phyloP scores from a whole-genome alignment of 2,113 vertebrate species.

The Amblyopsis rosae region DNA sequence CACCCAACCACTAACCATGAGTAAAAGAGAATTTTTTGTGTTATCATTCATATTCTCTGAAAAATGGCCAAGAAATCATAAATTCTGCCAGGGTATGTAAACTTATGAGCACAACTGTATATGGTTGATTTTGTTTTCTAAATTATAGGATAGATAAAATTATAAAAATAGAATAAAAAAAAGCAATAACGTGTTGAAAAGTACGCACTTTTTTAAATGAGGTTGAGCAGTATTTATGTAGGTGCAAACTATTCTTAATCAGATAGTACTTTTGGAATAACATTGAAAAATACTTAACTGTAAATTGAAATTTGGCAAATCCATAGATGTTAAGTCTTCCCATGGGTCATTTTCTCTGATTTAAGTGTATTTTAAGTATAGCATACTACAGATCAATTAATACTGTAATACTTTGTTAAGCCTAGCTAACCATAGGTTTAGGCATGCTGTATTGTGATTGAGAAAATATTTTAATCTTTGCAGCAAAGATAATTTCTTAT shows the following conservation, averaged over 20 bases:
- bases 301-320: background rate
- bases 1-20: too few species aligned
- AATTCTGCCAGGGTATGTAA: too few species aligned
- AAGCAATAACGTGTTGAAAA: conserved; percentile 54
- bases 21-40: too few species aligned
- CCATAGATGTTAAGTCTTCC: background rate
- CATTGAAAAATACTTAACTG: background rate
- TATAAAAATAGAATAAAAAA: conserved; percentile 6
- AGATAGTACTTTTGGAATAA: background rate
- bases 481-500: conserved; percentile 28
- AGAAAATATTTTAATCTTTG: conserved; percentile 29
- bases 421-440: conserved; percentile 48
- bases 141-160: background rate
- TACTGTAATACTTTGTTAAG: conserved; percentile 38
- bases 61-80: too few species aligned
- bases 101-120: too few species aligned
- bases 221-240: conserved; percentile 21
- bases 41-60: too few species aligned
- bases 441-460: conserved; percentile 7
- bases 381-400: conserved; percentile 26
- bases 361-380: background rate
- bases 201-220: conserved; percentile 29
- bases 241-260: conserved; percentile 42
- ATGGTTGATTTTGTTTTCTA: background rate
- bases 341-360: background rate